Percentiles rank a stretch among this genome's conserved stretches.
These are phyloP conservation scores for Lemur catta DNA, from an alignment of 2,797 vertebrate genomes.

Conservation along the genomic window DNA sequence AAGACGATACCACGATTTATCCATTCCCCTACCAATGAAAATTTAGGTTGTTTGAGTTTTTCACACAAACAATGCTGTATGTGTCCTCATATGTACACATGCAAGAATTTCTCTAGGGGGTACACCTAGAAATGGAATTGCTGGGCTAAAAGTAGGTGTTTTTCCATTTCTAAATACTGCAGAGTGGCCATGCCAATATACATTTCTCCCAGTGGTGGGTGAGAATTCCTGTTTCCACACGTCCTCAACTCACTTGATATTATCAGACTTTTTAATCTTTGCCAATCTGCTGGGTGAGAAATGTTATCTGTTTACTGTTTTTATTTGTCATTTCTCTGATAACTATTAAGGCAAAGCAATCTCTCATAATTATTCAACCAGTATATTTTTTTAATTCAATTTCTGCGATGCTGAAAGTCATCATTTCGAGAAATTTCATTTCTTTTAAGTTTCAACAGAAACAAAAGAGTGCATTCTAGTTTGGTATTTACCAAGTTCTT, in stretches of 20 bases:
- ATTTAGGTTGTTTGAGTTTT: neutral
- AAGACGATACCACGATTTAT: neutral
- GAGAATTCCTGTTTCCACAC: neutral
- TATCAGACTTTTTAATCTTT: conserved; percentile 19
- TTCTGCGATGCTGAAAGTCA: neutral
- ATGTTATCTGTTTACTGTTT: neutral
- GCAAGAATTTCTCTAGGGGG: conserved; percentile 22
- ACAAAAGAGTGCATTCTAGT: neutral
- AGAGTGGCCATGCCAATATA: neutral
- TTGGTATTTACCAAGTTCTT: neutral
- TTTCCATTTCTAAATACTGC: neutral
- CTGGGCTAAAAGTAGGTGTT: neutral
- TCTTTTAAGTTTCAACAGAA: conserved; percentile 16
- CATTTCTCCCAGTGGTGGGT: neutral
- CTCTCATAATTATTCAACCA: neutral
- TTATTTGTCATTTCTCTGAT: neutral
- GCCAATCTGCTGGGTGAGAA: neutral
- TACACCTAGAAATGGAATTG: neutral
- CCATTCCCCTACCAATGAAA: neutral
- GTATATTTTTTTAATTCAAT: neutral
- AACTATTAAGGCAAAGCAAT: neutral
- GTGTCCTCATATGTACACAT: neutral
- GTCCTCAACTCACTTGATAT: neutral
- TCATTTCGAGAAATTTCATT: conserved; percentile 24
- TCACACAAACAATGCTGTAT: neutral